Conservation (phyloP, 2,797 vertebrate species). For the Phrynocephalus vlangalii region DNA sequence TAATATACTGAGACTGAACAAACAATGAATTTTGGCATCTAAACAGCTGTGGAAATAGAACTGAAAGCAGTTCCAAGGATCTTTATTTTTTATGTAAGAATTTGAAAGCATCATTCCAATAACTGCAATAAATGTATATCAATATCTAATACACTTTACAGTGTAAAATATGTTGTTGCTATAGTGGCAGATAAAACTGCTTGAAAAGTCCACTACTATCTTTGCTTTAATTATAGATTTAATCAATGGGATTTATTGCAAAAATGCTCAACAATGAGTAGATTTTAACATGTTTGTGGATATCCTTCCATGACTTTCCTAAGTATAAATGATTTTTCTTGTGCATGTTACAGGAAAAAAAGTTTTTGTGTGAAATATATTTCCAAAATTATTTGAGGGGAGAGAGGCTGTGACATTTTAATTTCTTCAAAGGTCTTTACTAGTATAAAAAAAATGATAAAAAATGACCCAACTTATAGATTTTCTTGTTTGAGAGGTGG, state of each 20-base stretch:
- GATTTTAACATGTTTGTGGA: background rate
- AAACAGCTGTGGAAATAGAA: background rate
- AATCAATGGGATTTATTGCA: background rate
- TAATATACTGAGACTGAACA: slow-evolving; percentile 38
- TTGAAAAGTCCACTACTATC: background rate
- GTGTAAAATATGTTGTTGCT: background rate
- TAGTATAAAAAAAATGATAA: background rate
- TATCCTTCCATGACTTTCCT: background rate
- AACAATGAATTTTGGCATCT: slow-evolving; percentile 21
- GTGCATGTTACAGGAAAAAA: background rate
- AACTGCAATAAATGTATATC: background rate
- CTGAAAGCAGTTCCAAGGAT: accelerated
- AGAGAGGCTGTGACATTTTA: background rate
- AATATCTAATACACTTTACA: background rate
- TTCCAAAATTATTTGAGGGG: background rate
- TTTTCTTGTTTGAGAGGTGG: background rate
- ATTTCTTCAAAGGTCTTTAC: background rate
- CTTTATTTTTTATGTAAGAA: background rate
- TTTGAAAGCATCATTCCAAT: background rate
- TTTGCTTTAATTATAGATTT: background rate
- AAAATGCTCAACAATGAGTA: background rate
- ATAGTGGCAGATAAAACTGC: background rate
- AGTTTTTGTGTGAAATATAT: background rate
- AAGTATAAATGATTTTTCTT: background rate
- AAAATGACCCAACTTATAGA: no score